Evolutionary conservation across 2,113 vertebrate species (phyloP).

Genomic region (Prinia subflava): DNA sequence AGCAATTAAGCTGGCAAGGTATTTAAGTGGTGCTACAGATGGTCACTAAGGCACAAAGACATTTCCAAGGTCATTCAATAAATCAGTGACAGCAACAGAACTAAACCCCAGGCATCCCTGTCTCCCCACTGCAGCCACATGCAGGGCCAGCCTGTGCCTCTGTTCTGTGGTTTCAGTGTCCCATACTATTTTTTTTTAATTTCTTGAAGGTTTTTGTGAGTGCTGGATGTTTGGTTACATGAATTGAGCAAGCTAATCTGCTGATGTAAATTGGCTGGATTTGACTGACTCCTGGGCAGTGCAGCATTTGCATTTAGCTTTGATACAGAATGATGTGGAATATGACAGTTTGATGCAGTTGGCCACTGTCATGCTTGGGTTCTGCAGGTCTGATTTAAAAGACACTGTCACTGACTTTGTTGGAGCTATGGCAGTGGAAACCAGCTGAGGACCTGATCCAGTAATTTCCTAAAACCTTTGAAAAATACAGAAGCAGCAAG

Average conservation of each 20-base stretch:
- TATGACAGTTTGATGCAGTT: constrained; percentile 13
- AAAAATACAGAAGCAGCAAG: background rate
- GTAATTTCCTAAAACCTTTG: background rate
- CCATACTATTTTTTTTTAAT: background rate
- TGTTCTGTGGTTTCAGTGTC: background rate
- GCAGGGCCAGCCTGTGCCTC: background rate
- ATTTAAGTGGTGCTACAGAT: constrained; percentile 44
- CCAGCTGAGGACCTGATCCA: background rate
- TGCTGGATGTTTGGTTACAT: background rate
- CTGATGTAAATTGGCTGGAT: background rate
- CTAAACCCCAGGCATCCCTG: background rate
- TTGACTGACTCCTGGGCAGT: background rate
- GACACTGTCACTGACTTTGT: background rate
- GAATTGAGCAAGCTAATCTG: background rate
- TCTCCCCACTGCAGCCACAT: background rate
- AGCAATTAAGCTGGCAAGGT: constrained; percentile 38
- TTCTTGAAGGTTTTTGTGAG: background rate
- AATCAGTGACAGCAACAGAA: constrained; percentile 36
- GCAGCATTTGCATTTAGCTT: constrained; percentile 16
- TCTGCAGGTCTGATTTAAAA: constrained; percentile 37
- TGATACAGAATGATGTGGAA: background rate
- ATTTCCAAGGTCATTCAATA: constrained; percentile 55
- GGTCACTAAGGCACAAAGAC: constrained; percentile 37
- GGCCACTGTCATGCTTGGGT: background rate
- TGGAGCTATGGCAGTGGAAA: background rate